A percentile compares a stretch with the other conserved stretches of the same genome.
These are phyloP conservation scores for Cyprinodon brontotheroides DNA, from an alignment of 2,113 vertebrate genomes.

Conservation along the genomic window DNA sequence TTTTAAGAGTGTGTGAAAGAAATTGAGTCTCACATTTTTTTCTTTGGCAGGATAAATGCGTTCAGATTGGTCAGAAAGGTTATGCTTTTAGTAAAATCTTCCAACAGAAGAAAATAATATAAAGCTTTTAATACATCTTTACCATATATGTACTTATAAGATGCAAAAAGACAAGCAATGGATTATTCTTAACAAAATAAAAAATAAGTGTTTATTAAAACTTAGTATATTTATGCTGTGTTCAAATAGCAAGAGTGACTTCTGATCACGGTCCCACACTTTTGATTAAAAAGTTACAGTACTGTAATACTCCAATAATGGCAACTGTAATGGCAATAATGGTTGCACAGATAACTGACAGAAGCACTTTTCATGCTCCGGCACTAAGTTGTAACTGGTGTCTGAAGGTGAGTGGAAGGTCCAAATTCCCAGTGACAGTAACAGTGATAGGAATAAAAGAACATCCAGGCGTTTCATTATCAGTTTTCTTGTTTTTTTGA, in stretches of 20 bases:
- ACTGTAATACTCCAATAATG: too few relatives aligned
- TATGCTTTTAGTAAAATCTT: not conserved
- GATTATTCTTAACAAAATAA: too few relatives aligned
- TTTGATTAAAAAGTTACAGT: too few relatives aligned
- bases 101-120: too few relatives aligned
- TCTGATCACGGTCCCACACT: not conserved
- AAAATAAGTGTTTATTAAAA: not conserved
- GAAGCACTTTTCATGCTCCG: constrained; percentile 16
- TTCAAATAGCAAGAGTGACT: not conserved
- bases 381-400: constrained; percentile 36
- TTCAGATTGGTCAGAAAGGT: not conserved
- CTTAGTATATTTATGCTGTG: not conserved
- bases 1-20: too few relatives aligned
- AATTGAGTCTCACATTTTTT: too few relatives aligned
- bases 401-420: constrained; percentile 25
- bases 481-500: constrained; percentile 44
- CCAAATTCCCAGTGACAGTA: constrained; percentile 36
- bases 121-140: too few relatives aligned
- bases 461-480: constrained; percentile 24
- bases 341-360: constrained; percentile 47
- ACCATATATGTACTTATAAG: too few relatives aligned
- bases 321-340: constrained; percentile 4
- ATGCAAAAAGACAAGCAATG: too few relatives aligned
- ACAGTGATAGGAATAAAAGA: constrained; percentile 41
- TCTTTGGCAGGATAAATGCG: too few relatives aligned